phyloP scores from a whole-genome alignment of 2,888 invertebrate genomes.

The Oegoconia quadripuncta region DNA sequence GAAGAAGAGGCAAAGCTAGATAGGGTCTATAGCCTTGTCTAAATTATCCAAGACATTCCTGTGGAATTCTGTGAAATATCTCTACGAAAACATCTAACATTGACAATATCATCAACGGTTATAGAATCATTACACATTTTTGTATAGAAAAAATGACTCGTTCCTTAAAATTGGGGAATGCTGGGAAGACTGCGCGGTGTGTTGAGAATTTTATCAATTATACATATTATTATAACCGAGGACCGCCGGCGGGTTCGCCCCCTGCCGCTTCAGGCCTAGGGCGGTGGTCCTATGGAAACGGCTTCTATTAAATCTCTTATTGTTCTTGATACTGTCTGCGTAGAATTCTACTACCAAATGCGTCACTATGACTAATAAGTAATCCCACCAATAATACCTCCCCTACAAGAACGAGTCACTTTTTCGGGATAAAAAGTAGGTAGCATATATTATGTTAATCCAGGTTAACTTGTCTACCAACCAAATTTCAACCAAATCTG shows the following conservation, averaged over 20 bases:
- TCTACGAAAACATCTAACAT: neutral
- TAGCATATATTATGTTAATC: too few relatives aligned
- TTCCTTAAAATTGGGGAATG: constrained; percentile 53
- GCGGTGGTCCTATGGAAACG: constrained; percentile 27
- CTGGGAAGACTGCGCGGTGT: constrained; percentile 52
- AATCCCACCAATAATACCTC: too few relatives aligned
- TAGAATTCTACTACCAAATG: too few relatives aligned
- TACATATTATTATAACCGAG: constrained; percentile 37
- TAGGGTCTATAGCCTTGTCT: too few relatives aligned
- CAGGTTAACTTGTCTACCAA: too few relatives aligned
- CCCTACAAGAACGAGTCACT: too few relatives aligned
- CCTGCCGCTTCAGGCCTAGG: constrained; percentile 31
- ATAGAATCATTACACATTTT: constrained; percentile 25
- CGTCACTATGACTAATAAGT: too few relatives aligned
- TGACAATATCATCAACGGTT: constrained; percentile 20
- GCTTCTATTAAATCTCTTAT: constrained; percentile 22
- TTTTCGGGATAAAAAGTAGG: too few relatives aligned
- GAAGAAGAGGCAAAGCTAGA: too few relatives aligned
- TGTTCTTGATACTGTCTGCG: too few relatives aligned
- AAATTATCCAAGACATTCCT: too few relatives aligned
- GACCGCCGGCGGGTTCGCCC: constrained; percentile 40
- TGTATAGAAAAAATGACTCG: constrained; percentile 40
- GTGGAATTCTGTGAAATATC: neutral
- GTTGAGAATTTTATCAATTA: constrained; percentile 71
- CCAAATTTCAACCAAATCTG: too few relatives aligned